A percentile compares a stretch with the other conserved stretches of the same genome.
These are phyloP conservation scores for Nothoprocta perdicaria DNA, from an alignment of 2,113 vertebrate species.

Conservation along the genomic window DNA sequence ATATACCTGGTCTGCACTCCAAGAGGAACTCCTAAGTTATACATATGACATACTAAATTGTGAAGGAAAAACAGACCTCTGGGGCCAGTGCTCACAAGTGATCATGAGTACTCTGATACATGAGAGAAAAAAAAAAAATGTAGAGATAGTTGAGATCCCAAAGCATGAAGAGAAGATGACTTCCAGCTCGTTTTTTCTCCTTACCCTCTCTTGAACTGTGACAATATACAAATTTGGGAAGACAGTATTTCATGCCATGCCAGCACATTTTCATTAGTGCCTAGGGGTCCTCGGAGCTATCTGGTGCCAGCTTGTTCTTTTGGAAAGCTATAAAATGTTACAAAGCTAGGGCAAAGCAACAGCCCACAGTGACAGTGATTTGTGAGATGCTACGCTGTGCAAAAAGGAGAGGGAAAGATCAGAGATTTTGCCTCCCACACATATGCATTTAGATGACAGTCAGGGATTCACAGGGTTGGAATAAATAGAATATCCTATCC, in stretches of 20 bases:
- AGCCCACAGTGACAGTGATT: slow-evolving; percentile 1
- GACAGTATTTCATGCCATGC: background rate
- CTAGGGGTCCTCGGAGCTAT: background rate
- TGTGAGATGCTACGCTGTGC: background rate
- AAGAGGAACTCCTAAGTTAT: background rate
- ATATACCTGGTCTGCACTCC: background rate
- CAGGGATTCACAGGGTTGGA: slow-evolving; percentile 19
- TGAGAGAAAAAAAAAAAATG: background rate
- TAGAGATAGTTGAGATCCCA: background rate
- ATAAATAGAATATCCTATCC: slow-evolving; percentile 43
- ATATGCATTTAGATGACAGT: background rate
- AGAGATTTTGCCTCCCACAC: slow-evolving; percentile 31
- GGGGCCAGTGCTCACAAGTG: background rate
- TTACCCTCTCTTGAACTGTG: background rate
- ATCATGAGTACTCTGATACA: fast-evolving
- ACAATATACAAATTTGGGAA: background rate
- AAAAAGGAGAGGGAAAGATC: slow-evolving; percentile 25
- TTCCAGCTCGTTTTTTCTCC: background rate
- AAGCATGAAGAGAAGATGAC: background rate
- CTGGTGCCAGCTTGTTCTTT: background rate
- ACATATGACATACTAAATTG: background rate
- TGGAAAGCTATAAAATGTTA: slow-evolving; percentile 42
- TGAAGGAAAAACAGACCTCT: background rate
- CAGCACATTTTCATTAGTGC: background rate
- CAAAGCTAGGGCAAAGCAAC: background rate